Evolutionary conservation across 2,888 invertebrate species (phyloP), one percentile per base, ranked within the genome.

Genomic region (Biston stratarius): DNA sequence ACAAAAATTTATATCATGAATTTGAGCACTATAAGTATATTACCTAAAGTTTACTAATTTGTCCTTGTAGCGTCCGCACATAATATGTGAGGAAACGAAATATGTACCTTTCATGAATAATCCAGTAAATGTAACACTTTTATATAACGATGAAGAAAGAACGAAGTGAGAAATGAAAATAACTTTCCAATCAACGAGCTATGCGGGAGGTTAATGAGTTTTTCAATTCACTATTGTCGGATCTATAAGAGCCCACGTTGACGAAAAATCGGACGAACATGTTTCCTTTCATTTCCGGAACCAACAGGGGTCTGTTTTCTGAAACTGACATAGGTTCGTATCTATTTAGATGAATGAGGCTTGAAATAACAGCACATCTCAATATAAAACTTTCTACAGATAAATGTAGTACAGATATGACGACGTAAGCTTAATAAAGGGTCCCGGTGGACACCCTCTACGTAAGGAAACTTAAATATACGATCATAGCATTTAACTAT

Each of bases 201-300:
- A 70, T 66, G 72, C 72, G 64, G 72, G 60, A 58, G 53, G 51
- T 40, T 67, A 71, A 71, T 51, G 67, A 73, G 64, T 59, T 73
- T 70, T 74, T 45, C 58, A 51, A 38, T 48, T 57, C 57, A 49
- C 38, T 64, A 24, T 45, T 40, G 42, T 38, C 36, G 34, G 44
- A 38, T 15, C 40, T 11, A 36, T 51, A 62, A 51, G 58, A 34
- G 48, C 24, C 44, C 36, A 9, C 56, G 12, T 52, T 34, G 36
- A 60, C 15, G 14, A 65, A 65, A 70, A 71, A 64, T 58, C 14
- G 44, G 38, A 61, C 48, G 38, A 58, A 66, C 52, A 51, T 53
- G 38, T 42, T 53, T 34, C 45, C 42, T 62, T 67, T 55, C 56
- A 73, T 73, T 68, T 75, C 73, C 74, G 72, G 71, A 67, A 64